These are phyloP conservation scores for Eupithecia subumbrata DNA, from an alignment of 2,888 invertebrate genomes.

Conservation along the genomic window DNA sequence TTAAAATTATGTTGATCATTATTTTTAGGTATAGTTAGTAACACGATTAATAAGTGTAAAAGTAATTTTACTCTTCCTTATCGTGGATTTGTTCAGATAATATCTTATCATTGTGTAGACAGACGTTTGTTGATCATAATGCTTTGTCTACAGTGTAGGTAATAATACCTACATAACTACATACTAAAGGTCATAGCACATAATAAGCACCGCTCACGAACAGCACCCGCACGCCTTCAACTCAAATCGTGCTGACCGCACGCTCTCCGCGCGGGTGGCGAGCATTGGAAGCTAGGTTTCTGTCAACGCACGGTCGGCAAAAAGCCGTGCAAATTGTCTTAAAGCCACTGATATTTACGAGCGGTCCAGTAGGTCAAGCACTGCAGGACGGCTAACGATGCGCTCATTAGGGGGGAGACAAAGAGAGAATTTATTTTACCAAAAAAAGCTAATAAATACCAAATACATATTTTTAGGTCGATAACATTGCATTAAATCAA, in stretches of 20 bases:
- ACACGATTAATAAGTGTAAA: background rate
- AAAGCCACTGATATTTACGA: background rate
- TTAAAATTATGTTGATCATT: no score
- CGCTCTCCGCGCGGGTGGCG: background rate
- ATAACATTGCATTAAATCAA: no score
- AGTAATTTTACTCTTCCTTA: background rate
- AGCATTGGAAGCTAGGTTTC: background rate
- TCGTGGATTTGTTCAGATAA: slow-evolving; percentile 1
- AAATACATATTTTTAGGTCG: no score
- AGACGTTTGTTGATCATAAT: slow-evolving; percentile 6
- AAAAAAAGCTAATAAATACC: no score
- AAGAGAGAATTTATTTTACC: no score
- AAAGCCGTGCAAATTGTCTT: background rate
- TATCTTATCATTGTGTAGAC: background rate
- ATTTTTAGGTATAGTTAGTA: background rate
- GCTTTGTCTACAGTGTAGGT: background rate
- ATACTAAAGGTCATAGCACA: background rate
- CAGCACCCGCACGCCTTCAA: background rate
- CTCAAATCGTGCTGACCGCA: background rate
- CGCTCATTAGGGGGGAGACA: no score
- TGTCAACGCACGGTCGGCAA: background rate
- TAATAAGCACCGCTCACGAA: background rate
- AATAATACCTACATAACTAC: background rate
- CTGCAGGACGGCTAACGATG: no score
- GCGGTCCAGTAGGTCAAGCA: no score